Evolutionary conservation across 2,888 invertebrate species (phyloP), one percentile per base, ranked within the genome.

Genomic region (Ariolimax columbianus): DNA sequence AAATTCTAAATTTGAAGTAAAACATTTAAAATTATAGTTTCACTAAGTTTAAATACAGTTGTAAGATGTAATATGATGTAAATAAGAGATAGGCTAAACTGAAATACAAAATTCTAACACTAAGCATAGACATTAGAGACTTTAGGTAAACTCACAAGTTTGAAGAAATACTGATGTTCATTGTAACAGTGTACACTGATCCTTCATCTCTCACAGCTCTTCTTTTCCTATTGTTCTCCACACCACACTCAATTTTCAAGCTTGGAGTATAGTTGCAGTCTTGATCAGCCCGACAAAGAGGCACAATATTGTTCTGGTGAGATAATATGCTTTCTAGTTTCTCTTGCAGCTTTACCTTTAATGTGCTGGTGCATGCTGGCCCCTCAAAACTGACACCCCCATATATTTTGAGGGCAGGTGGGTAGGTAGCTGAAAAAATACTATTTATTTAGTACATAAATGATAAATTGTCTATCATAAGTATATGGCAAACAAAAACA

Each of bases 321-420:
- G 78, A 83, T 85, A 92, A 88, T 40, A 88, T 86, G 11, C 70
- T 33, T 11, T 85, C 84, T 77, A 90, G 89, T 38, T 83, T 80
- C 14, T 75, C 55, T 63, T 81, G 66, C 23, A 91, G 88, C 36
- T 85, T 83, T 11, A 30, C 59, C 77, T 87, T 89, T 30, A 86
- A 85, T 0, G 70, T 75, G 4, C 88, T 88, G 7, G 89, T 86
- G 82, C 92, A 92, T 1, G 78, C 82, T 40, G 89, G 89, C 11
- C 90, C 90, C 23, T 77, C 87, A 73, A 90, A 87, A 26, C 82
- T 88, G 30, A 90, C 78, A n/a, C 81, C 63, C 33, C 90, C 91
- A 70, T 78, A 78, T 30, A 84, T 84, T 2, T 30, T 55, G 26
- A 59, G 59, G 11, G 78, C n/a, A 33, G 84, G 72, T 38, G 78